Conservation (phyloP, 2,797 vertebrate genomes). For the Taenioides sp. region DNA sequence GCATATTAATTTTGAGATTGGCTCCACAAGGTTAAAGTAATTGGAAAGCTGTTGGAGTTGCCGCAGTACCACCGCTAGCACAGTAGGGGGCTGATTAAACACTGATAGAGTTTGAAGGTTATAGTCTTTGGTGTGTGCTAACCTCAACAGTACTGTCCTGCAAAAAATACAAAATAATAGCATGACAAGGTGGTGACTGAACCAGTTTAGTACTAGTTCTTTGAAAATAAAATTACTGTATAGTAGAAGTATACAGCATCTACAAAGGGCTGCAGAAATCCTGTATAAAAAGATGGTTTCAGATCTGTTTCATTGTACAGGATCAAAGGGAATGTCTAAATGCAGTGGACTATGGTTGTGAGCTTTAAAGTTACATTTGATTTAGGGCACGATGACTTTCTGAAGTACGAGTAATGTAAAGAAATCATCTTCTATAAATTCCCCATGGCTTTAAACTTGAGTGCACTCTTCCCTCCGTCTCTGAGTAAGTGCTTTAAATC, state of each 20-base stretch:
- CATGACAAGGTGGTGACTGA: conserved; percentile 9
- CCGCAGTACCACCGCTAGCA: conserved; percentile 2
- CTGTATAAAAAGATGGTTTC: conserved; percentile 1
- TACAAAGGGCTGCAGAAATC: not conserved
- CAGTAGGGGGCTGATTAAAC: conserved; percentile 8
- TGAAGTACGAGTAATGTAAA: conserved; percentile 9
- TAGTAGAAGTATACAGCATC: not conserved
- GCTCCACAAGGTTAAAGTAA: conserved; percentile 37
- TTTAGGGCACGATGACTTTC: conserved; percentile 5
- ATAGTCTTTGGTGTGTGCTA: conserved; percentile 6
- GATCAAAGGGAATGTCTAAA: conserved; percentile 25
- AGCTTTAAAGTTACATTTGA: conserved; percentile 9
- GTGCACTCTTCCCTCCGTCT: conserved; percentile 19
- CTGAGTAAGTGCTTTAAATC: conserved; percentile 38
- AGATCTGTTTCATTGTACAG: conserved; percentile 11
- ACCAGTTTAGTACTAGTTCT: conserved; percentile 4
- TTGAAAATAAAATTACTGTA: conserved; percentile 19
- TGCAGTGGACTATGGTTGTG: not conserved
- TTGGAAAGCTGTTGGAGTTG: conserved; percentile 2
- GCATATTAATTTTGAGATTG: conserved; percentile 4
- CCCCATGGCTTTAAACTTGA: conserved; percentile 13
- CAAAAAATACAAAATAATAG: not conserved
- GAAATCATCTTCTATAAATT: conserved; percentile 11
- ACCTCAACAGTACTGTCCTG: conserved; percentile 7
- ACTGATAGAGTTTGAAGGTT: not conserved